phyloP scores from a whole-genome alignment of 1,140 invertebrate species.

The Drosophila insularis region DNA sequence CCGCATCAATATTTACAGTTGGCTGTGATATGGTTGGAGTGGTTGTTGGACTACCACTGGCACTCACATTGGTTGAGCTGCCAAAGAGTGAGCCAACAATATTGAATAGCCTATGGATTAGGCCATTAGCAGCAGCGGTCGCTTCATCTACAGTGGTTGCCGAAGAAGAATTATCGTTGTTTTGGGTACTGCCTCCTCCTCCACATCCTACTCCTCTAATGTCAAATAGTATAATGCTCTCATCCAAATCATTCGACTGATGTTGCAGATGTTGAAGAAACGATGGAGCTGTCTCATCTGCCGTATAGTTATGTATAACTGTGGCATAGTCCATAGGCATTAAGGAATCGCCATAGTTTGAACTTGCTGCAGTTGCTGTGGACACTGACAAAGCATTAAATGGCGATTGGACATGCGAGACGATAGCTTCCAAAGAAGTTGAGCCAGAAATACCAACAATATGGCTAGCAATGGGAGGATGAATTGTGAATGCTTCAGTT shows the following conservation, averaged over 20 bases:
- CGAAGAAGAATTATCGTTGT: not conserved
- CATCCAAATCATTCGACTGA: constrained; percentile 46
- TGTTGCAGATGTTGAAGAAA: constrained; percentile 58
- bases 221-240: constrained; percentile 75
- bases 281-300: constrained; percentile 35
- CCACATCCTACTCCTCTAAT: constrained; percentile 46
- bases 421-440: constrained; percentile 72
- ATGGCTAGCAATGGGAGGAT: constrained; percentile 20
- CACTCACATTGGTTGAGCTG: constrained; percentile 12
- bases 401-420: constrained; percentile 45
- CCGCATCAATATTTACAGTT: constrained; percentile 54
- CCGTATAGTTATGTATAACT: constrained; percentile 48
- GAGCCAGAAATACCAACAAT: constrained; percentile 47
- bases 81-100: constrained; percentile 73
- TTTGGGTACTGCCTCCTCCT: not conserved
- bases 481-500: not conserved
- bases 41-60: not conserved
- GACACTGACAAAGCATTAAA: constrained; percentile 52
- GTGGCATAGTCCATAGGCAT: constrained; percentile 50
- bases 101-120: constrained; percentile 66
- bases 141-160: constrained; percentile 30
- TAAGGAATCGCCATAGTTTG: constrained; percentile 60
- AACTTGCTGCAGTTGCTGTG: constrained; percentile 47
- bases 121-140: constrained; percentile 30
- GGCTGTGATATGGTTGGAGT: constrained; percentile 1